phyloP scores from a whole-genome alignment of 1,140 invertebrate species.

The Ooceraea biroi region DNA sequence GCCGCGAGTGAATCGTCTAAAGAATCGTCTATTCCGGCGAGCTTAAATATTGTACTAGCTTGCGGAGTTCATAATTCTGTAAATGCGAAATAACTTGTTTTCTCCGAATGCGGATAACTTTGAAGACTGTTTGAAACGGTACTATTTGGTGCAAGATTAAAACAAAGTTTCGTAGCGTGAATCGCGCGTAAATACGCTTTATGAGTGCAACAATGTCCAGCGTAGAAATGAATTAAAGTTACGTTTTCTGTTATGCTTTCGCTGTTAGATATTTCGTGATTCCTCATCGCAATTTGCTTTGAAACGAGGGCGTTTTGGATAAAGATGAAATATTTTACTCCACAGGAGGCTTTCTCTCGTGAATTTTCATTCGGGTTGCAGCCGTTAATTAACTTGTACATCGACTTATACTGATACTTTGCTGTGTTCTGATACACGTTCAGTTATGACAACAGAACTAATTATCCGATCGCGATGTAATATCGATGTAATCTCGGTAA shows the following conservation, averaged over 20 bases:
- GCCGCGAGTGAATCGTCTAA: background rate
- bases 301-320: no score
- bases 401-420: background rate
- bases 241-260: no score
- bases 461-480: slow-evolving; percentile 35
- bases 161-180: no score
- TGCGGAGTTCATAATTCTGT: background rate
- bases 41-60: background rate
- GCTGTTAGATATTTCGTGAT: no score
- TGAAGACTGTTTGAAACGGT: no score
- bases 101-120: background rate
- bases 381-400: background rate
- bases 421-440: background rate
- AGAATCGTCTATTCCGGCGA: background rate
- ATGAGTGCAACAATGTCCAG: no score
- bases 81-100: background rate
- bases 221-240: no score
- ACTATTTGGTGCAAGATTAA: no score
- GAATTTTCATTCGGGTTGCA: background rate
- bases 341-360: background rate
- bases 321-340: background rate
- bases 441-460: slow-evolving; percentile 22
- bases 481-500: slow-evolving; percentile 47
- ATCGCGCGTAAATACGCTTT: no score
- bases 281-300: no score